Base-by-base conservation (phyloP, 2,113 vertebrate genomes). In the Lepisosteus oculatus region DNA sequence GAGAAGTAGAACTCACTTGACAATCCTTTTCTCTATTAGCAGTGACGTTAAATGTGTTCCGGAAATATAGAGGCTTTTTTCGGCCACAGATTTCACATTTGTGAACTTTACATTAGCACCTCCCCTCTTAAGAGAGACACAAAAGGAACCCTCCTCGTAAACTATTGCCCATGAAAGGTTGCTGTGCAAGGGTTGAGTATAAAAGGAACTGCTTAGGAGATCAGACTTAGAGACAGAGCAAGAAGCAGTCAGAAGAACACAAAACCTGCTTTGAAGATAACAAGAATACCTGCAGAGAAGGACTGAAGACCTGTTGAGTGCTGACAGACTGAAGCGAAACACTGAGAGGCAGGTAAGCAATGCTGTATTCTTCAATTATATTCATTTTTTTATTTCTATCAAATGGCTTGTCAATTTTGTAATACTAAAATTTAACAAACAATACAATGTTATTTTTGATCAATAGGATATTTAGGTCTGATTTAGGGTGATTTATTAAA, bases 171-270 rank as follows among this genome's bases (percentile, higher is more conserved):
- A 74, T 75, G 77, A 72, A 72, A 62, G 75, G 64, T 69, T 76
- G 76, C 67, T 72, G 67, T 67, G 71, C 72, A 72, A 29, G 63
- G 69, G 72, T 62, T 65, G 69, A 69, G 73, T 84, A 84, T 84
- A 84, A 81, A 84, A 80, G 79, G 17, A 51, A 13, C n/a, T 14
- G 43, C 42, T 57, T 7, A 13, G n/a, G 56, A 70, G 69, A 29
- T 51, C 11, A 55, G 29, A 55, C 17, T 61, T 62, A 51, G 41
- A 71, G 45, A 47, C n/a, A 1, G 65, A 4, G 14, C 59, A 73
- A 55, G 43, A 75, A 56, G 68, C 61, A 56, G 29, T 69, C 61
- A 70, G 43, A 69, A 55, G 43, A 43, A 65, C 8, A 72, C 41
- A 72, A 56, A 41, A 67, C 14, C 55, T 42, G 13, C 12, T 55